phyloP scores from a whole-genome alignment of 2,113 vertebrate species.

The Onychostruthus taczanowskii region DNA sequence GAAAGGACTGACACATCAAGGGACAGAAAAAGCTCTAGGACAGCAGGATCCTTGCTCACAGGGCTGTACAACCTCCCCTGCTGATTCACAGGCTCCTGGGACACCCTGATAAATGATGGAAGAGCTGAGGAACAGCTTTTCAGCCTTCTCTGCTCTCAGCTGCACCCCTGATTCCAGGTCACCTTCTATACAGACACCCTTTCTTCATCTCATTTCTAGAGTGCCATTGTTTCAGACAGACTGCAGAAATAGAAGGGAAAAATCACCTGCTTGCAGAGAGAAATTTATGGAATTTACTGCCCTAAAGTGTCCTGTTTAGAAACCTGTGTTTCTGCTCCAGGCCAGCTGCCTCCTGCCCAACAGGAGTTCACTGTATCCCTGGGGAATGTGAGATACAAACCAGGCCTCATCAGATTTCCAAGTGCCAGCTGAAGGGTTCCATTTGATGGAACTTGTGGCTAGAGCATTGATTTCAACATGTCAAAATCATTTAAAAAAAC shows the following conservation, averaged over 20 bases:
- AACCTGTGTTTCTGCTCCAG: not conserved
- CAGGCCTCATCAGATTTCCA: not conserved
- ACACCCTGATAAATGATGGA: not conserved
- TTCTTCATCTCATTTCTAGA: not conserved
- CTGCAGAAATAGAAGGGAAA: not conserved
- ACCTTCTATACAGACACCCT: not conserved
- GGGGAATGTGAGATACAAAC: not conserved
- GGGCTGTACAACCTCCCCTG: not conserved
- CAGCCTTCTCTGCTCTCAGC: not conserved
- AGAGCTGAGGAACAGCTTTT: not conserved
- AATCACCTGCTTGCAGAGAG: not conserved
- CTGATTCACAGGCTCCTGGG: not conserved
- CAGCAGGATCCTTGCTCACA: not conserved
- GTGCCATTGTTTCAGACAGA: not conserved
- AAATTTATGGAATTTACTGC: not conserved
- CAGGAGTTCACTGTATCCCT: not conserved
- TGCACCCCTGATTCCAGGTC: not conserved
- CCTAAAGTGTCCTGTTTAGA: not conserved
- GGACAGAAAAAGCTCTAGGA: not conserved
- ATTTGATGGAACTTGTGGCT: not conserved
- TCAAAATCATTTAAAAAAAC: not conserved
- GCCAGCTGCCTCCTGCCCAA: not conserved
- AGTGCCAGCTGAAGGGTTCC: not conserved
- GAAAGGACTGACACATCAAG: not conserved
- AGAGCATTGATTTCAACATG: not conserved